Conservation (phyloP, 2,113 vertebrate genomes). For the Gasterosteus aculeatus region DNA sequence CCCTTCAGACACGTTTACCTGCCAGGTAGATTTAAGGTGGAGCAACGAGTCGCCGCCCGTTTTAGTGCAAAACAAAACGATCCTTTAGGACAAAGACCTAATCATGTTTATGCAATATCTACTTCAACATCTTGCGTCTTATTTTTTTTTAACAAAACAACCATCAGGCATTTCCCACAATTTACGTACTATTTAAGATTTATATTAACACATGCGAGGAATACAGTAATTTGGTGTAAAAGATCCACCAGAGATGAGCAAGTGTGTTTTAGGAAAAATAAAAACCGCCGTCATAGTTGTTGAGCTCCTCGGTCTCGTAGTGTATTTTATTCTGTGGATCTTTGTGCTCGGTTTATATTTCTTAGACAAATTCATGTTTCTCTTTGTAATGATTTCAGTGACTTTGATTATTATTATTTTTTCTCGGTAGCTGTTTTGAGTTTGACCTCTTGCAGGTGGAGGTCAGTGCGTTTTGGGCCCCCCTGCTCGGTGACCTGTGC, state of each 20-base stretch:
- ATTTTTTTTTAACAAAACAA: background rate
- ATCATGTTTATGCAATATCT: background rate
- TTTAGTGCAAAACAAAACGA: too few species aligned
- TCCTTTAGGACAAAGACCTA: background rate
- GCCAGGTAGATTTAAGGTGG: constrained; percentile 44
- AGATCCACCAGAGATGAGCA: background rate
- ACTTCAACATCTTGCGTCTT: too few species aligned
- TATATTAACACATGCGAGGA: background rate
- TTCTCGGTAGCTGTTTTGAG: background rate
- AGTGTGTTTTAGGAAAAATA: background rate
- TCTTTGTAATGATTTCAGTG: too few species aligned
- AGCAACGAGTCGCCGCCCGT: background rate
- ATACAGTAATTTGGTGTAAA: background rate
- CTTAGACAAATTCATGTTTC: too few species aligned
- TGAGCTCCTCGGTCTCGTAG: background rate
- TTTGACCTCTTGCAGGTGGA: too few species aligned
- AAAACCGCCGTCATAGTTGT: background rate
- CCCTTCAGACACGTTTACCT: too few species aligned
- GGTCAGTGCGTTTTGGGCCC: background rate
- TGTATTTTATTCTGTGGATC: too few species aligned
- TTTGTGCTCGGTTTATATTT: too few species aligned
- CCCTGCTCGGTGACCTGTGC: too few species aligned
- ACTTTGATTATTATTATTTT: too few species aligned
- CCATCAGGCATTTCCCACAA: too few species aligned
- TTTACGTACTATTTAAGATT: background rate